These are phyloP conservation scores for Chaenocephalus aceratus DNA, from an alignment of 2,113 vertebrate genomes.

Conservation along the genomic window DNA sequence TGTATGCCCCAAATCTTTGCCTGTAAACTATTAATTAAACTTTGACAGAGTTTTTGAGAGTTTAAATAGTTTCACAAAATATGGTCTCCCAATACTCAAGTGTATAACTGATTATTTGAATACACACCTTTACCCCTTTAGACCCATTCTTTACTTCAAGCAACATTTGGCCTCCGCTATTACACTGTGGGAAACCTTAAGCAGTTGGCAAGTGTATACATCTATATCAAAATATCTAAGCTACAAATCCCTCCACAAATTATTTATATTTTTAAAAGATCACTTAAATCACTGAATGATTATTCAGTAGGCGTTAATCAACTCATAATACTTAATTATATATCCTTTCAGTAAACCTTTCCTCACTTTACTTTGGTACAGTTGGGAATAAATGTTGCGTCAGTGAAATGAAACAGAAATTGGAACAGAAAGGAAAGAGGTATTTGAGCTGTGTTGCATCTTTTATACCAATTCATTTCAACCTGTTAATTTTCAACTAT, in stretches of 20 bases:
- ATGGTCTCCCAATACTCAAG: no score
- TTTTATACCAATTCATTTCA: conserved; percentile 14
- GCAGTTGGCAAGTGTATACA: neutral
- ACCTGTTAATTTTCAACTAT: conserved; percentile 1
- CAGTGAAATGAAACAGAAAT: neutral
- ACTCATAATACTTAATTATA: neutral
- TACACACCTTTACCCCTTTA: neutral
- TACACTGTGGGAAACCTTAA: neutral
- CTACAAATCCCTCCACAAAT: neutral
- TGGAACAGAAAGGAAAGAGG: neutral
- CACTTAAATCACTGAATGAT: no score
- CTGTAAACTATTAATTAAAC: no score
- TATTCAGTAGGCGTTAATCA: no score
- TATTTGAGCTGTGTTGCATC: neutral
- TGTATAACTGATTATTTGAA: no score
- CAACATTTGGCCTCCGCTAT: neutral
- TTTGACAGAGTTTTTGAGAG: no score
- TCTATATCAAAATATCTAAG: no score
- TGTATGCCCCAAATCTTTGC: no score
- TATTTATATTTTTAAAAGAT: neutral
- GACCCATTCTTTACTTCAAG: neutral
- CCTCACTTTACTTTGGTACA: neutral
- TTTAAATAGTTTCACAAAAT: no score
- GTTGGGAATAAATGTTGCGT: neutral
- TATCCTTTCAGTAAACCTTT: no score